A percentile compares a stretch with the other conserved stretches of the same genome.
phyloP scores from a whole-genome alignment of 2,888 invertebrate species.

The Phengaris alcon region DNA sequence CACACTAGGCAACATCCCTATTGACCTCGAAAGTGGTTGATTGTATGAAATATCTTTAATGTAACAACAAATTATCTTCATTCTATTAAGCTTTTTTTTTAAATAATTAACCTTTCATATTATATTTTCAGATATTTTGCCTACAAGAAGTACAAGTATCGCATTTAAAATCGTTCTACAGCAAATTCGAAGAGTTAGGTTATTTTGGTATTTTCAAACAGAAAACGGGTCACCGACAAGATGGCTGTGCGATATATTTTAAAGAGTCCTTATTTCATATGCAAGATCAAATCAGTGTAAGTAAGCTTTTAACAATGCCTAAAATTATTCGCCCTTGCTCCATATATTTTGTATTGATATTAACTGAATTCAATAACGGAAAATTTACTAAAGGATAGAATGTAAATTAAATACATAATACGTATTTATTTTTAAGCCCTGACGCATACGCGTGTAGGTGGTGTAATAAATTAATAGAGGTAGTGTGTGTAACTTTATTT shows the following conservation, averaged over 20 bases:
- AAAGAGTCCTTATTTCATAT: slow-evolving; percentile 83
- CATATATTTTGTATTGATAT: too few relatives aligned
- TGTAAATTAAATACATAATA: too few relatives aligned
- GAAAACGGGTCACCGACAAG: slow-evolving; percentile 87
- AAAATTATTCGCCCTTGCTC: background rate
- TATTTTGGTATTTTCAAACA: slow-evolving; percentile 89
- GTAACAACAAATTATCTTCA: too few relatives aligned
- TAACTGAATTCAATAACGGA: too few relatives aligned
- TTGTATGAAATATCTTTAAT: too few relatives aligned
- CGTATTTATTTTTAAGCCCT: too few relatives aligned
- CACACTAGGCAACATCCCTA: too few relatives aligned
- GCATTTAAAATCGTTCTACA: slow-evolving; percentile 83
- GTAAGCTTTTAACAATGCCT: slow-evolving; percentile 51
- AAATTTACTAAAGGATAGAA: too few relatives aligned
- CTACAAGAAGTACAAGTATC: slow-evolving; percentile 93
- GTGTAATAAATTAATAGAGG: too few relatives aligned
- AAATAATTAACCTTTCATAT: background rate
- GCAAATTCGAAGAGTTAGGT: slow-evolving; percentile 78
- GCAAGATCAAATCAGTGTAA: slow-evolving; percentile 83
- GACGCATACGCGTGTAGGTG: too few relatives aligned
- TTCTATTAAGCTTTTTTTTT: slow-evolving; percentile 23
- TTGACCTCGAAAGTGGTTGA: too few relatives aligned
- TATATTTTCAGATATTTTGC: slow-evolving; percentile 84
- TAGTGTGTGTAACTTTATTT: too few relatives aligned
- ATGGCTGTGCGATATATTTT: slow-evolving; percentile 95